These are phyloP conservation scores for Tricholaema leucomelas DNA, from an alignment of 2,113 vertebrate species.

Conservation along the genomic window DNA sequence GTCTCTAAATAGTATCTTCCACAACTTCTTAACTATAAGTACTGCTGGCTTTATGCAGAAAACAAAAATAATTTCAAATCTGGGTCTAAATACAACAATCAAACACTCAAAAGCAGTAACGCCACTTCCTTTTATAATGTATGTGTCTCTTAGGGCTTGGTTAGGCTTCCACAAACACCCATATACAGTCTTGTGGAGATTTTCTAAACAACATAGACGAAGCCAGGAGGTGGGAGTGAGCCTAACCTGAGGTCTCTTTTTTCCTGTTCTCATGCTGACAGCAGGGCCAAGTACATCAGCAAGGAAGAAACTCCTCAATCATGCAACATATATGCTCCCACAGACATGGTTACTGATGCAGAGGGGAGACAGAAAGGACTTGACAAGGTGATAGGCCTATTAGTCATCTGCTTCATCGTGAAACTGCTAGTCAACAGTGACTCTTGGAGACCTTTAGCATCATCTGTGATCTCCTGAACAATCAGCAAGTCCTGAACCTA, in stretches of 20 bases:
- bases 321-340: accelerated
- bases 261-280: background rate
- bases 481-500: background rate
- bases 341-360: background rate
- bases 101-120: background rate
- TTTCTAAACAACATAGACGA: background rate
- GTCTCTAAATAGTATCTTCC: background rate
- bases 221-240: background rate
- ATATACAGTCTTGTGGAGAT: background rate
- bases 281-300: background rate
- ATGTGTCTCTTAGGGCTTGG: background rate
- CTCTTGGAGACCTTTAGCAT: background rate
- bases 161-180: background rate
- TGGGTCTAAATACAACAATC: background rate
- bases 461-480: background rate
- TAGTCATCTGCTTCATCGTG: background rate
- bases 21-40: background rate
- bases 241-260: background rate
- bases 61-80: background rate
- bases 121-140: background rate
- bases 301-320: background rate
- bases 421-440: background rate
- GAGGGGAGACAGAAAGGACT: background rate
- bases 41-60: background rate
- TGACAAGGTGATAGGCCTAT: background rate